Conservation (phyloP, 2,888 invertebrate genomes). For the Agrotis clavis region DNA sequence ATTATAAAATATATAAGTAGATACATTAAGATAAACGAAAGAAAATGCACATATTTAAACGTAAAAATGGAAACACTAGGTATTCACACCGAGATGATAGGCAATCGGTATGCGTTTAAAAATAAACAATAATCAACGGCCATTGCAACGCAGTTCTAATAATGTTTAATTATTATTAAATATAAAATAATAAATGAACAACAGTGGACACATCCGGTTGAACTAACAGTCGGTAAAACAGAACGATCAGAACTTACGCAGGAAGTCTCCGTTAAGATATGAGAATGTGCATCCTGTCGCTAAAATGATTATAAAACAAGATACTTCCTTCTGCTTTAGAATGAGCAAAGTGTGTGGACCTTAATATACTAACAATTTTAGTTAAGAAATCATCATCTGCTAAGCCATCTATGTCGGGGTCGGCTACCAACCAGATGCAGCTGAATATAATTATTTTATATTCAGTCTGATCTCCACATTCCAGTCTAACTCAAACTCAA, state of each 20-base stretch:
- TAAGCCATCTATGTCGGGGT: too few species aligned
- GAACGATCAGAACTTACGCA: constrained; percentile 56
- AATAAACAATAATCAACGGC: constrained; percentile 50
- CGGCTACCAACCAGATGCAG: too few species aligned
- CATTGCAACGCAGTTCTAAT: constrained; percentile 42
- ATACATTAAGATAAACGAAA: background rate
- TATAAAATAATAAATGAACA: constrained; percentile 38
- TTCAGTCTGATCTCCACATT: too few species aligned
- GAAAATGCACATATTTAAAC: background rate
- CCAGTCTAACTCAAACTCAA: too few species aligned
- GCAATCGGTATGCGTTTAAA: constrained; percentile 39
- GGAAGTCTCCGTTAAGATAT: constrained; percentile 81
- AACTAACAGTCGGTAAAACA: constrained; percentile 45
- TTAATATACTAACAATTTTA: background rate
- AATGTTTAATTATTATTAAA: constrained; percentile 42
- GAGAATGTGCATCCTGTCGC: constrained; percentile 76
- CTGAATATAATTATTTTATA: too few species aligned
- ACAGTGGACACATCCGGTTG: constrained; percentile 44
- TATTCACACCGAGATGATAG: constrained; percentile 16
- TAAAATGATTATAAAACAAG: constrained; percentile 78
- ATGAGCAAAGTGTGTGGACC: constrained; percentile 30
- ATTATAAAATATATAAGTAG: too few species aligned
- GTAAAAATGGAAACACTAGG: background rate
- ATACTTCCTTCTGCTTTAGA: constrained; percentile 71
- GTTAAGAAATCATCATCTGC: too few species aligned